Evolutionary conservation across 2,888 invertebrate genomes (phyloP).

Genomic region (Monopis laevigella): DNA sequence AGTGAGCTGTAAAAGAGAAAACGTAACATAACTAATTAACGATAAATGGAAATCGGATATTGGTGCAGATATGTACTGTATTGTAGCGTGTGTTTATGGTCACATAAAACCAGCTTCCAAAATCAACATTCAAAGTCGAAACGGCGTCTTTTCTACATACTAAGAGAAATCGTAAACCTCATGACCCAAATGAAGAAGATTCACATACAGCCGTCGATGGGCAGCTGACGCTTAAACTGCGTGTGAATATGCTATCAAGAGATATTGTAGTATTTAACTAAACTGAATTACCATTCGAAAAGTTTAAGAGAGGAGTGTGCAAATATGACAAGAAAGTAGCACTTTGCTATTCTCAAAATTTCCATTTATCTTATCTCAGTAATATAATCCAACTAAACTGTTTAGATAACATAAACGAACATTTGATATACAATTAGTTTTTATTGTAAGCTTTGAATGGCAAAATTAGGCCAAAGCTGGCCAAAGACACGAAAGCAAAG

Average conservation of each 20-base stretch:
- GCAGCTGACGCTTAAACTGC: neutral
- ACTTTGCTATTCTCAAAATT: too few relatives aligned
- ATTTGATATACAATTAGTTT: too few relatives aligned
- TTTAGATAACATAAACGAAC: too few relatives aligned
- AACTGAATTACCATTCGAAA: too few relatives aligned
- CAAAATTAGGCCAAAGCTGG: too few relatives aligned
- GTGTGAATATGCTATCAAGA: too few relatives aligned
- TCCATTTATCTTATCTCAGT: too few relatives aligned
- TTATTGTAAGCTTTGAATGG: too few relatives aligned
- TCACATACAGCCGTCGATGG: constrained; percentile 20
- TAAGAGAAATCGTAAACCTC: constrained; percentile 52
- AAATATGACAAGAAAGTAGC: too few relatives aligned
- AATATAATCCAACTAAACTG: too few relatives aligned
- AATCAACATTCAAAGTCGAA: constrained; percentile 37
- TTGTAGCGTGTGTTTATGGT: constrained; percentile 25
- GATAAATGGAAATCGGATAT: constrained; percentile 6
- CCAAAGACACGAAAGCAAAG: constrained; percentile 59
- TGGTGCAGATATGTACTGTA: constrained; percentile 2
- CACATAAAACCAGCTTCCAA: constrained; percentile 28
- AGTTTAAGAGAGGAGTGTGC: too few relatives aligned
- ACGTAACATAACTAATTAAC: constrained; percentile 1
- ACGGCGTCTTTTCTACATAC: constrained; percentile 29
- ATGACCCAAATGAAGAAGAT: constrained; percentile 39
- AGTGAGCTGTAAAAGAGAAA: constrained; percentile 5
- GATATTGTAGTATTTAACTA: too few relatives aligned